Conservation (phyloP, 1,140 invertebrate species). For the Aporrectodea caliginosa region DNA sequence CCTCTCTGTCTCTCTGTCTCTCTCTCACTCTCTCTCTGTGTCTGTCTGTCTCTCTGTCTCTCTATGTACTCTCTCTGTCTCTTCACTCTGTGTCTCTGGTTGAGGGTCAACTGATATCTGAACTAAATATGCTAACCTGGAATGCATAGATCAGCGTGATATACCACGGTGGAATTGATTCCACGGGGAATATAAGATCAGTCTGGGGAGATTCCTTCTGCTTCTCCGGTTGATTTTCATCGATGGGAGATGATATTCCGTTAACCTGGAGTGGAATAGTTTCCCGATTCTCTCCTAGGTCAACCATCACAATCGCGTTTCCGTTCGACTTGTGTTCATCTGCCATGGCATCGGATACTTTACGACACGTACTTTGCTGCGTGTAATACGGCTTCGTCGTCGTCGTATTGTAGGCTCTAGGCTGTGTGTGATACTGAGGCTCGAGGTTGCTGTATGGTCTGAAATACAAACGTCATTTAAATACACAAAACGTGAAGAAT, state of each 20-base stretch:
- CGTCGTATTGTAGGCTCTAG: neutral
- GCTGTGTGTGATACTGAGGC: too few species aligned
- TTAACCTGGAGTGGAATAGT: neutral
- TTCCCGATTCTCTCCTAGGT: neutral
- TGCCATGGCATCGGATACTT: too few species aligned
- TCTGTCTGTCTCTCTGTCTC: too few species aligned
- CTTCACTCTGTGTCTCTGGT: too few species aligned
- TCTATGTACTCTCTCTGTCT: too few species aligned
- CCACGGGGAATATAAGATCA: constrained; percentile 1
- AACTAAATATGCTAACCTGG: neutral
- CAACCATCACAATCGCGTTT: neutral
- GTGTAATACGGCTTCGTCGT: neutral
- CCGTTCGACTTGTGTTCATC: too few species aligned
- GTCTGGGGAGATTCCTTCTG: neutral
- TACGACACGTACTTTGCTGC: too few species aligned
- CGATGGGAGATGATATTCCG: neutral
- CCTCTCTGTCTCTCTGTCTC: too few species aligned
- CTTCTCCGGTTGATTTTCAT: neutral
- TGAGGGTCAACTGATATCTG: neutral
- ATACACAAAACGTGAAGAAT: too few species aligned
- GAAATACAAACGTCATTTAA: too few species aligned
- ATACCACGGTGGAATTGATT: constrained; percentile 2
- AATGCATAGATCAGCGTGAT: constrained; percentile 19
- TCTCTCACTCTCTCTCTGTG: too few species aligned
- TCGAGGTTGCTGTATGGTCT: too few species aligned